These are phyloP conservation scores for Caenorhabditis briggsae DNA, from an alignment of 1,140 invertebrate species.

Conservation along the genomic window DNA sequence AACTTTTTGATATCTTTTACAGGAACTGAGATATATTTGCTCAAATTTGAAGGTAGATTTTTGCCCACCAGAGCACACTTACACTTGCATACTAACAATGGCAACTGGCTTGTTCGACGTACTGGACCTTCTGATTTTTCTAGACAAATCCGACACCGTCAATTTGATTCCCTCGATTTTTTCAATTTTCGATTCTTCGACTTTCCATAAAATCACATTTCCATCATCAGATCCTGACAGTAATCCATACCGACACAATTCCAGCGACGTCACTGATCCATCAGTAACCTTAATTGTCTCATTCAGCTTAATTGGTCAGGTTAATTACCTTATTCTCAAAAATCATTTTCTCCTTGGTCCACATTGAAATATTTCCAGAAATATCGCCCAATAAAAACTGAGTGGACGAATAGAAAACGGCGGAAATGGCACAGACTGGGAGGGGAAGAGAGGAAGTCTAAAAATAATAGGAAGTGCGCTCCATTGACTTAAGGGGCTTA, in stretches of 20 bases:
- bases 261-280: constrained; percentile 18
- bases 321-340: not conserved
- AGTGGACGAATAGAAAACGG: constrained; percentile 4
- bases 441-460: constrained; percentile 6
- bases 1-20: no score
- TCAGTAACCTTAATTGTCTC: not conserved
- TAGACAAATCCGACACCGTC: constrained; percentile 23
- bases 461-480: not conserved
- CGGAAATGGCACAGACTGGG: constrained; percentile 26
- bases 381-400: constrained; percentile 19
- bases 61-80: not conserved
- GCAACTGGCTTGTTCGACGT: constrained; percentile 30
- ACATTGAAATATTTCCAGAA: constrained; percentile 45
- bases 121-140: constrained; percentile 13
- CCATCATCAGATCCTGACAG: constrained; percentile 26
- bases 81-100: constrained; percentile 39
- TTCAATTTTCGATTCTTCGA: not conserved
- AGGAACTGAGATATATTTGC: no score
- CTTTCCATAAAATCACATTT: constrained; percentile 16
- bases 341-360: not conserved
- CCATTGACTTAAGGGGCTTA: not conserved
- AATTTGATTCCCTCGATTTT: constrained; percentile 1
- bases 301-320: not conserved
- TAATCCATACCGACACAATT: constrained; percentile 5
- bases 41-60: no score